A percentile compares a stretch with the other conserved stretches of the same genome.
Conservation (phyloP, 2,888 invertebrate species). For the Mimachlamys varia region DNA sequence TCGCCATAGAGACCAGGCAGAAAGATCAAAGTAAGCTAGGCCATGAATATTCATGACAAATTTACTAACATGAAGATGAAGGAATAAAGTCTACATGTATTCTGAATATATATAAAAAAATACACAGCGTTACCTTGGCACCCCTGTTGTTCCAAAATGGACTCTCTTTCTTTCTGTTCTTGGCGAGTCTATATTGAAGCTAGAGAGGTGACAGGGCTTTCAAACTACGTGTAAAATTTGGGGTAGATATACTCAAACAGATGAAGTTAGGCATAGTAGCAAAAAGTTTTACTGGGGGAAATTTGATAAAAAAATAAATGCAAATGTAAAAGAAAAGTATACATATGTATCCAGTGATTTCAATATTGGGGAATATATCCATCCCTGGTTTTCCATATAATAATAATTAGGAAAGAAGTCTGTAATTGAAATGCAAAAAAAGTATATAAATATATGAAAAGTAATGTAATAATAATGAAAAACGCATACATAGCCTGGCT, state of each 20-base stretch:
- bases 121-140: background rate
- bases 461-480: constrained; percentile 51
- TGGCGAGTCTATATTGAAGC: background rate
- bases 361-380: constrained; percentile 24
- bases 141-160: background rate
- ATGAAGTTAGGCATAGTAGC: constrained; percentile 14
- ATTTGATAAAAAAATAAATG: background rate
- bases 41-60: constrained; percentile 13
- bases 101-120: background rate
- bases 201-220: background rate
- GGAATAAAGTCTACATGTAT: background rate
- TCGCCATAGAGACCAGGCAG: constrained; percentile 31
- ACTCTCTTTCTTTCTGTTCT: background rate
- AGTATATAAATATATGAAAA: constrained; percentile 47
- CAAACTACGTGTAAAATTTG: background rate
- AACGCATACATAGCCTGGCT: constrained; percentile 60
- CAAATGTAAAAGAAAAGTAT: background rate
- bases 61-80: background rate
- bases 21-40: constrained; percentile 31
- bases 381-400: constrained; percentile 2
- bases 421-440: constrained; percentile 39
- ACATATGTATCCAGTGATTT: constrained; percentile 3
- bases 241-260: background rate
- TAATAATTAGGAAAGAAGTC: constrained; percentile 32
- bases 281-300: background rate